Evolutionary conservation across 2,113 vertebrate species (phyloP).

Genomic region (Oxyura jamaicensis): DNA sequence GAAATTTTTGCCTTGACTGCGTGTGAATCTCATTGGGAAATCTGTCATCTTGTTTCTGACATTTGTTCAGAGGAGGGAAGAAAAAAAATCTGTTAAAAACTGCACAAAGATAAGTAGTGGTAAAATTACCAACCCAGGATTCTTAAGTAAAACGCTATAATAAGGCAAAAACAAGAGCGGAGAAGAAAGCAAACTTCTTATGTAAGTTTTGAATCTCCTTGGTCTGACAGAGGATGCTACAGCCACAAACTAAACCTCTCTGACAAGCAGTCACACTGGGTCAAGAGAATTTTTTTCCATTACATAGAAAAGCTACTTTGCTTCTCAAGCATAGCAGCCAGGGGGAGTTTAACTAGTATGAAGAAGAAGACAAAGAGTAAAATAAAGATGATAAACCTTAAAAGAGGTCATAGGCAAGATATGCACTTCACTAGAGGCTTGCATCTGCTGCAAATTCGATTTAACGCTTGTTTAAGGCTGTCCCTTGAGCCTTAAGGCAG

Average conservation of each 20-base stretch:
- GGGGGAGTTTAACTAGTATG: neutral
- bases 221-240: neutral
- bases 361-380: neutral
- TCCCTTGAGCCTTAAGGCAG: neutral
- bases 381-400: neutral
- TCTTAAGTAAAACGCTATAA: neutral
- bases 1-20: neutral
- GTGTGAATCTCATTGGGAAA: conserved; percentile 15
- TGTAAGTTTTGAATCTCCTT: neutral
- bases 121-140: neutral
- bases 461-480: neutral
- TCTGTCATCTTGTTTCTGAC: conserved; percentile 2
- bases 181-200: neutral
- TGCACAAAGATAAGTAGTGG: neutral
- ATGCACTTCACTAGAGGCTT: neutral
- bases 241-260: neutral
- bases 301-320: neutral
- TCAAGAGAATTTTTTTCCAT: neutral
- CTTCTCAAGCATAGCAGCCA: neutral
- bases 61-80: neutral
- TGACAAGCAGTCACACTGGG: neutral
- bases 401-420: rapidly evolving
- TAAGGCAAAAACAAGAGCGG: neutral
- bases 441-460: neutral
- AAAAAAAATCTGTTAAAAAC: neutral